Conservation (phyloP, 1,140 invertebrate species). For the Onthophagus taurus region DNA sequence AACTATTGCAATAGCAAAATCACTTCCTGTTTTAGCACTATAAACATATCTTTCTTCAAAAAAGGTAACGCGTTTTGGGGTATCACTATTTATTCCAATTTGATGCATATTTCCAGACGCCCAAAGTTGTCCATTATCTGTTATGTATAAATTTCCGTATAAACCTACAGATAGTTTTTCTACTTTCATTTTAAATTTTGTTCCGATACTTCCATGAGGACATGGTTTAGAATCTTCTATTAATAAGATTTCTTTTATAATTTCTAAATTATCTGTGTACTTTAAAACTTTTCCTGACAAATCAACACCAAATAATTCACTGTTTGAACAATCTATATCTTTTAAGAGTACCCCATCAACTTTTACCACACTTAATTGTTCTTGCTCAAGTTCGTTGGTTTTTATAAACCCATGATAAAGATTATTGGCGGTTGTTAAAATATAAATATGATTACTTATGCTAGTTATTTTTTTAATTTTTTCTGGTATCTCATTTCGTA, state of each 20-base stretch:
- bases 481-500: conserved; percentile 21
- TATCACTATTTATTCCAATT: conserved; percentile 49
- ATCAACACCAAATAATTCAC: conserved; percentile 52
- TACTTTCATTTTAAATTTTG: conserved; percentile 50
- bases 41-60: conserved; percentile 57
- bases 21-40: conserved; percentile 52
- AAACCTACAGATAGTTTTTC: conserved; percentile 51
- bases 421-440: conserved; percentile 23
- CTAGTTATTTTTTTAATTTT: conserved; percentile 28
- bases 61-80: conserved; percentile 55
- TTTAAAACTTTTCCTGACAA: conserved; percentile 50
- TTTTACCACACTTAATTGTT: conserved; percentile 18
- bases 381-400: conserved; percentile 17
- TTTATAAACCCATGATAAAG: conserved; percentile 28
- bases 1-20: conserved; percentile 58
- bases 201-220: conserved; percentile 51
- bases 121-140: conserved; percentile 62
- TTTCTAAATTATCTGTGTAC: conserved; percentile 43
- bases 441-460: conserved; percentile 27
- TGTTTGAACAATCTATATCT: conserved; percentile 51
- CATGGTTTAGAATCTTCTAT: conserved; percentile 54
- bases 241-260: conserved; percentile 50
- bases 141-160: conserved; percentile 53
- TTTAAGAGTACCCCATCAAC: conserved; percentile 15
- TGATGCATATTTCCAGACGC: conserved; percentile 61